Percentiles rank a stretch among this genome's conserved stretches.
phyloP scores from a whole-genome alignment of 92 coral and sea anemone species.

The Palythoa grandiflora region DNA sequence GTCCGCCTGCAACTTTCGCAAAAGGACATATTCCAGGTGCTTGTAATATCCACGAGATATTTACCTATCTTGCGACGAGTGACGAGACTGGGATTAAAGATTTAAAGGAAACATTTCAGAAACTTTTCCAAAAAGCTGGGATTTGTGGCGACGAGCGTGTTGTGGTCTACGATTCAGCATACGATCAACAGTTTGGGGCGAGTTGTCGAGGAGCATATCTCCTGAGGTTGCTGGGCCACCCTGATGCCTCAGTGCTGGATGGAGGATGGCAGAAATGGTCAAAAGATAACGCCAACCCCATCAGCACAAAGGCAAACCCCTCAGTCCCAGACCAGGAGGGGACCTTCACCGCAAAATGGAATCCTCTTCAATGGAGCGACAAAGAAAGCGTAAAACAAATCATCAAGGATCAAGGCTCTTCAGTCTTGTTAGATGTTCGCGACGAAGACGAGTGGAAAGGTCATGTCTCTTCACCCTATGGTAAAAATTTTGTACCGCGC shows the following conservation, averaged over 20 bases:
- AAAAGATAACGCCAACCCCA: slow-evolving; percentile 9
- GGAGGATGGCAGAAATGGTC: slow-evolving; percentile 48
- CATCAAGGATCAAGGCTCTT: slow-evolving; percentile 17
- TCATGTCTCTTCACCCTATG: slow-evolving; percentile 5
- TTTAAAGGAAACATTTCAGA: slow-evolving; percentile 4
- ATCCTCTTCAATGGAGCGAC: slow-evolving; percentile 40
- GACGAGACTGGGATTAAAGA: slow-evolving; percentile 33
- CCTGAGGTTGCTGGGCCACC: slow-evolving; percentile 28
- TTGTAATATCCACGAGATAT: slow-evolving; percentile 40
- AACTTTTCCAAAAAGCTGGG: slow-evolving; percentile 22
- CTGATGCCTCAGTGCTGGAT: slow-evolving; percentile 21
- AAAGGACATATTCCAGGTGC: slow-evolving; percentile 48
- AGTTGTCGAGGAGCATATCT: slow-evolving; percentile 33
- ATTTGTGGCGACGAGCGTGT: slow-evolving; percentile 37
- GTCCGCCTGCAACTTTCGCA: slow-evolving; percentile 25
- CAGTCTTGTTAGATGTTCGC: slow-evolving; percentile 39
- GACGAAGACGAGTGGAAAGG: slow-evolving; percentile 36
- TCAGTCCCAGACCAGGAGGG: background rate
- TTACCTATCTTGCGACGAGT: slow-evolving; percentile 34
- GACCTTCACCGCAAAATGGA: slow-evolving; percentile 31
- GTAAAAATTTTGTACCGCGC: slow-evolving; percentile 8
- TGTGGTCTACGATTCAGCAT: slow-evolving; percentile 14
- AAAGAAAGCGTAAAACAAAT: slow-evolving; percentile 17
- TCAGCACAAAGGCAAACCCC: background rate
- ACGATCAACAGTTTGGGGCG: slow-evolving; percentile 39